Evolutionary conservation across 2,888 invertebrate species (phyloP).

Genomic region (Zaprionus obscuricornis): DNA sequence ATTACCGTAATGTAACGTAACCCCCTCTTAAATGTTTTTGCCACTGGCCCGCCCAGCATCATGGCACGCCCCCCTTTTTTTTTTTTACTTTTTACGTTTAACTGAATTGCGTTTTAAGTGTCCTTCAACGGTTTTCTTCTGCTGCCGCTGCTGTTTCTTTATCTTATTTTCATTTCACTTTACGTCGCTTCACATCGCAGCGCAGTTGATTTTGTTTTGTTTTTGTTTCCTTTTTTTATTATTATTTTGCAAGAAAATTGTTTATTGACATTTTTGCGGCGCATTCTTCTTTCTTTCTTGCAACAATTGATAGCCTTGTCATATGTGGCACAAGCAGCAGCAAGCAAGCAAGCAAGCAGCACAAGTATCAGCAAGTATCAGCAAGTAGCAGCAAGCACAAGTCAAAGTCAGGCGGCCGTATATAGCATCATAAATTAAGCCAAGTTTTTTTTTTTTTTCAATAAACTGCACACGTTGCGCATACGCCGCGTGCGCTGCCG

Average conservation of each 20-base stretch:
- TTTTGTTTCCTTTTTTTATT: no score
- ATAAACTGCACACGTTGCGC: conserved; percentile 67
- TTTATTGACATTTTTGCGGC: conserved; percentile 66
- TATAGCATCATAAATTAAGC: conserved; percentile 60
- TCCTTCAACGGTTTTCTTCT: conserved; percentile 25
- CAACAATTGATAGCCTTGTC: conserved; percentile 65
- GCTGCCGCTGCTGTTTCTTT: neutral
- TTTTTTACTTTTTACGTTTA: conserved; percentile 54
- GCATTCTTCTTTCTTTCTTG: conserved; percentile 64
- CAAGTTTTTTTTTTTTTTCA: conserved; percentile 70
- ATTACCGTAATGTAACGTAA: conserved; percentile 48
- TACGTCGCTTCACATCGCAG: conserved; percentile 22
- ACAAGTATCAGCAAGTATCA: neutral
- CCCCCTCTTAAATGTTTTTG: neutral
- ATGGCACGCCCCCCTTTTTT: conserved; percentile 23
- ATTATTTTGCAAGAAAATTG: conserved; percentile 61
- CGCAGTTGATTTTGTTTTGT: no score
- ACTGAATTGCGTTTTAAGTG: conserved; percentile 71
- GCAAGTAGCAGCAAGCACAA: conserved; percentile 2
- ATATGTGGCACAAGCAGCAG: neutral
- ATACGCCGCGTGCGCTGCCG: conserved; percentile 55
- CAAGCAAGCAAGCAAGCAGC: no score
- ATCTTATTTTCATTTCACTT: neutral
- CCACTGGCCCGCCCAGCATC: neutral
- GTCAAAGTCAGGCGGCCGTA: neutral